Conservation (phyloP, 2,888 invertebrate species). For the Ichneumon xanthorius region DNA sequence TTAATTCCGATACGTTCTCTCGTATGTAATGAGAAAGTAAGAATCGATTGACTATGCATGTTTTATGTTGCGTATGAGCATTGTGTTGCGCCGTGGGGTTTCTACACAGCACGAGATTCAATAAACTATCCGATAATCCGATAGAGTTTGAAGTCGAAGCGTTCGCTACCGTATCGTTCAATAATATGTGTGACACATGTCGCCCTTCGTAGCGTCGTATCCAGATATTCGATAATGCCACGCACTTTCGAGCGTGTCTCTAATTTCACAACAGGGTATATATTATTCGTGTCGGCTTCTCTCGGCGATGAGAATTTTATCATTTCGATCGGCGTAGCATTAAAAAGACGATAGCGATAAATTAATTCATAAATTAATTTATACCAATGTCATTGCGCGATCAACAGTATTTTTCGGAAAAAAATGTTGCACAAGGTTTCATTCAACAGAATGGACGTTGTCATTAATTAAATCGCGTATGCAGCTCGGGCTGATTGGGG, state of each 20-base stretch:
- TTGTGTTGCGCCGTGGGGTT: background rate
- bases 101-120: no score
- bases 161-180: background rate
- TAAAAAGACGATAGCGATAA: background rate
- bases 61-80: background rate
- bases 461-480: slow-evolving; percentile 14
- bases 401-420: background rate
- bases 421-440: background rate
- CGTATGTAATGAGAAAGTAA: no score
- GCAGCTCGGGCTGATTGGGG: background rate
- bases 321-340: background rate
- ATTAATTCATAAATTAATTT: background rate
- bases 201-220: background rate
- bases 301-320: background rate
- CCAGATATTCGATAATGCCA: background rate
- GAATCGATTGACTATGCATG: background rate
- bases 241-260: background rate
- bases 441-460: background rate
- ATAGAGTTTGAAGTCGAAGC: background rate
- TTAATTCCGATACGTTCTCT: no score
- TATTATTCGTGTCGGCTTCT: background rate
- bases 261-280: background rate
- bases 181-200: background rate
- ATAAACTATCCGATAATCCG: background rate
- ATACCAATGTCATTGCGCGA: background rate